Percentiles rank a stretch among this genome's conserved stretches.
Conservation (phyloP, 2,797 vertebrate species). For the Dipus sagitta region DNA sequence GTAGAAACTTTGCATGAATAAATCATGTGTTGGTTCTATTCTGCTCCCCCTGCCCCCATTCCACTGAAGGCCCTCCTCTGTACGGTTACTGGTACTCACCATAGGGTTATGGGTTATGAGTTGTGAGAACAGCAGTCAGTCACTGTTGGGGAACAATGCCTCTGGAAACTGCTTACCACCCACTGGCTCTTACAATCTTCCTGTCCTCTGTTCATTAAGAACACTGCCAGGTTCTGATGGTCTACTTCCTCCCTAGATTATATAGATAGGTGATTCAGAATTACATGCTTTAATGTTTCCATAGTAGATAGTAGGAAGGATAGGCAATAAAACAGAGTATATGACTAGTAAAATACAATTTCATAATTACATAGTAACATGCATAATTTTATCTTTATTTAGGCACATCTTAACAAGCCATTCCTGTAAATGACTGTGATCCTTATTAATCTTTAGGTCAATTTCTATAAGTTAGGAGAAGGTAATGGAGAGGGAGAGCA, state of each 20-base stretch:
- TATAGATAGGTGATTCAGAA: not conserved
- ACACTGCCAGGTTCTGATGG: not conserved
- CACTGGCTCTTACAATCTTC: too few species aligned
- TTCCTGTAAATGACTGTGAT: not conserved
- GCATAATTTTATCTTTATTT: conserved; percentile 32
- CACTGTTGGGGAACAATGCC: too few species aligned
- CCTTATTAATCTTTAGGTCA: not conserved
- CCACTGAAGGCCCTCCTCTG: too few species aligned
- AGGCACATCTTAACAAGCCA: not conserved
- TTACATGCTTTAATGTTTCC: conserved; percentile 25
- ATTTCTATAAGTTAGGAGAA: not conserved
- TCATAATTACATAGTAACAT: conserved; percentile 7
- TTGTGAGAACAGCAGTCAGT: too few species aligned
- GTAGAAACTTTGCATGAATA: too few species aligned
- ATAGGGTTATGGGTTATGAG: too few species aligned
- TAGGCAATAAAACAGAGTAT: too few species aligned
- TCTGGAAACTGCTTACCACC: too few species aligned
- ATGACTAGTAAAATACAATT: not conserved
- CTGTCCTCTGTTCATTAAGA: too few species aligned
- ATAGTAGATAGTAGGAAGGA: not conserved
- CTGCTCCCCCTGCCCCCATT: too few species aligned
- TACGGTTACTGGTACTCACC: too few species aligned
- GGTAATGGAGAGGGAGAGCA: not conserved
- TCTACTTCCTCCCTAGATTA: not conserved
- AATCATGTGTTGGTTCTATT: too few species aligned